Percentiles rank a stretch among this genome's conserved stretches.
Evolutionary conservation across 2,797 vertebrate genomes (phyloP).

Genomic region (Scolopax rusticola): DNA sequence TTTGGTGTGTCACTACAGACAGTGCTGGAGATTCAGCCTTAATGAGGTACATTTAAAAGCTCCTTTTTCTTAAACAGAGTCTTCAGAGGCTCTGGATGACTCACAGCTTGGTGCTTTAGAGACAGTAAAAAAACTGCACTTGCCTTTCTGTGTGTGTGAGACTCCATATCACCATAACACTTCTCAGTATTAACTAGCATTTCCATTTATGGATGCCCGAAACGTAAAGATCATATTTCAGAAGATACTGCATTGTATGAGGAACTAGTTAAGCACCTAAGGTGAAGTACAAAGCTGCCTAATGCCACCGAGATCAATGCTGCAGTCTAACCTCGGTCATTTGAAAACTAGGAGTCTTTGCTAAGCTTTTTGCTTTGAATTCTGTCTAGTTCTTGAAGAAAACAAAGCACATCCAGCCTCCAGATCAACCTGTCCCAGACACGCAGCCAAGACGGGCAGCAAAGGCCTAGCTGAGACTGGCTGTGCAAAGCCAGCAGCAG

Average conservation of each 20-base stretch:
- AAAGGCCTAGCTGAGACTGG: neutral
- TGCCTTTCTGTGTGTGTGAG: neutral
- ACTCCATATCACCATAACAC: neutral
- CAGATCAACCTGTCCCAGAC: neutral
- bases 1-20: neutral
- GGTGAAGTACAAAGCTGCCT: neutral
- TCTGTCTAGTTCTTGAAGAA: neutral
- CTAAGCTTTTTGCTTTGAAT: neutral
- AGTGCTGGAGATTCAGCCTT: neutral
- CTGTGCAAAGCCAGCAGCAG: no score
- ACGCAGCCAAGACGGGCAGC: neutral
- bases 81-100: constrained; percentile 11
- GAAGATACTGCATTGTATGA: neutral
- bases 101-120: neutral
- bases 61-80: neutral
- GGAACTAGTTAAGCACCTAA: neutral
- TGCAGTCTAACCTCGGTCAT: neutral
- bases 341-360: neutral
- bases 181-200: neutral
- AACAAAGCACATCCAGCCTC: neutral
- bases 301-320: neutral
- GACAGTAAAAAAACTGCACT: neutral
- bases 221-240: neutral
- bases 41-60: neutral
- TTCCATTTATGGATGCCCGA: neutral